Percentiles rank a stretch among this genome's conserved stretches.
Conservation (phyloP, 2,888 invertebrate species). For the Lasioglossum vierecki region DNA sequence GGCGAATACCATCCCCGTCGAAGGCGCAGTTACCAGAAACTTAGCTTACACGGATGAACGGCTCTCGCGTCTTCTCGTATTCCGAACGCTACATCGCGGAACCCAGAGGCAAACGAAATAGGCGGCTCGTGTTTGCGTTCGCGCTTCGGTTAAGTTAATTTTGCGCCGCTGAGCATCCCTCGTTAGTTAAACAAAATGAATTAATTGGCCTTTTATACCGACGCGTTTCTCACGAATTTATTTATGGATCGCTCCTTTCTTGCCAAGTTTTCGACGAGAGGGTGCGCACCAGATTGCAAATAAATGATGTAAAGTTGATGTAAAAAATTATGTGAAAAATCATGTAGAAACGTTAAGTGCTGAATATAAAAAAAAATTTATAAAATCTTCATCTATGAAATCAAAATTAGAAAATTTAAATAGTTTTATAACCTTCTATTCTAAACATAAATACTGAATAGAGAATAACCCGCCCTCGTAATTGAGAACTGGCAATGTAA, state of each 20-base stretch:
- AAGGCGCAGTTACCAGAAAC: constrained; percentile 58
- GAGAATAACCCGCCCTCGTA: no score
- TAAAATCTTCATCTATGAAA: neutral
- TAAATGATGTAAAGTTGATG: neutral
- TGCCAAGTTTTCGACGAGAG: neutral
- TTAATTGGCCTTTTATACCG: neutral
- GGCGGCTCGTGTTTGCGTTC: constrained; percentile 16
- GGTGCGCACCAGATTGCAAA: neutral
- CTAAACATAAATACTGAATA: no score
- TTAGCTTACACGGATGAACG: constrained; percentile 63
- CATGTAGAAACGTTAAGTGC: neutral
- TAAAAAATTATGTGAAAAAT: neutral
- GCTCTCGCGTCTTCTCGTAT: constrained; percentile 37
- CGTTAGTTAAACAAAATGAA: constrained; percentile 3
- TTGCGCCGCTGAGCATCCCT: neutral
- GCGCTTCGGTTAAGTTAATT: constrained; percentile 43
- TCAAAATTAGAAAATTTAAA: neutral
- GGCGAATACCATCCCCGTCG: constrained; percentile 57
- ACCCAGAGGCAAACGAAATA: constrained; percentile 20
- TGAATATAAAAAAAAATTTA: neutral
- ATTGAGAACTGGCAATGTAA: no score
- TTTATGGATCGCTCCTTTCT: neutral
- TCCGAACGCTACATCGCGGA: constrained; percentile 26
- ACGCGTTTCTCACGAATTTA: neutral
- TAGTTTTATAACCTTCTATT: neutral